These are phyloP conservation scores for Chaetodon trifascialis DNA, from an alignment of 2,113 vertebrate species.

Conservation along the genomic window DNA sequence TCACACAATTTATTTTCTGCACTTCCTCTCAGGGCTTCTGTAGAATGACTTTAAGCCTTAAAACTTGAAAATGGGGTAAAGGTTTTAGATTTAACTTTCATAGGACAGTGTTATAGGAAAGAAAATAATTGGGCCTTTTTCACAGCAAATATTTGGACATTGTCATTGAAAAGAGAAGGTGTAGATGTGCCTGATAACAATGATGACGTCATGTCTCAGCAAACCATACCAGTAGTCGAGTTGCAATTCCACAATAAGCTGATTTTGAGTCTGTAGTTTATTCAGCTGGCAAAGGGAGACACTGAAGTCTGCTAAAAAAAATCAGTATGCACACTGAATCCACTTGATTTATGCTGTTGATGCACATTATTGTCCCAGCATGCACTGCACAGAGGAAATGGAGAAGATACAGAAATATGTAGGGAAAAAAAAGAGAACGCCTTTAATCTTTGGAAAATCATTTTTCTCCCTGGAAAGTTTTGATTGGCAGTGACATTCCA, in stretches of 20 bases:
- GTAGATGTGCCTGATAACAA: neutral
- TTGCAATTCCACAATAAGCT: neutral
- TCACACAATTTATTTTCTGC: too few species aligned
- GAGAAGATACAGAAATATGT: neutral
- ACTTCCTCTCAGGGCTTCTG: too few species aligned
- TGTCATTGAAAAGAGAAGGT: neutral
- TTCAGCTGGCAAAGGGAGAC: neutral
- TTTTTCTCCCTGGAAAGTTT: neutral
- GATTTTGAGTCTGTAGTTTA: neutral
- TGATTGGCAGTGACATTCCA: neutral
- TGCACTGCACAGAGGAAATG: neutral
- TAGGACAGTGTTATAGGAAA: neutral
- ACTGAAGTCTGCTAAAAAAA: neutral
- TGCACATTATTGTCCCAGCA: neutral
- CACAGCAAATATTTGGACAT: neutral
- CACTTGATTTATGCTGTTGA: neutral
- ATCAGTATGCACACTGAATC: neutral
- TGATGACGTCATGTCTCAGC: neutral
- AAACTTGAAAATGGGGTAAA: too few species aligned
- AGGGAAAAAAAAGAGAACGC: neutral
- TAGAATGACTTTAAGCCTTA: too few species aligned
- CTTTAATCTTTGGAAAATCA: neutral
- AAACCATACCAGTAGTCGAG: neutral
- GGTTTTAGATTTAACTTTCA: neutral
- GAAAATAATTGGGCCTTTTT: neutral